Percentiles rank a stretch among this genome's conserved stretches.
These are phyloP conservation scores for Rhinella marina DNA, from an alignment of 2,797 vertebrate genomes.

Conservation along the genomic window DNA sequence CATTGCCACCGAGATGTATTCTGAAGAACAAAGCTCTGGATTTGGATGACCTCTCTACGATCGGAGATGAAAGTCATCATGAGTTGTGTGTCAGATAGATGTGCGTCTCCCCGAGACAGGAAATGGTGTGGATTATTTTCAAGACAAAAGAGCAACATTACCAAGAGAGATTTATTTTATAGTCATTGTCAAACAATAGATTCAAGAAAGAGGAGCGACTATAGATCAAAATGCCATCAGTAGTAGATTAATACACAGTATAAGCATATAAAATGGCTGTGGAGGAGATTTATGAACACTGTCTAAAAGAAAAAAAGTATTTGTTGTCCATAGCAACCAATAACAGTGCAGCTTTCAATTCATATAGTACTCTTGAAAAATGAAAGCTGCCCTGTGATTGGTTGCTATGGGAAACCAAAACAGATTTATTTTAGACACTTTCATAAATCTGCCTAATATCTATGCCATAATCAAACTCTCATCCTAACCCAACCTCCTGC, in stretches of 20 bases:
- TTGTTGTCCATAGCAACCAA: too few species aligned
- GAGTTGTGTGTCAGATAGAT: constrained; percentile 20
- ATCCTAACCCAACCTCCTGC: too few species aligned
- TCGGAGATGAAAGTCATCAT: background rate
- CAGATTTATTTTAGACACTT: too few species aligned
- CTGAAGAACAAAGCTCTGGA: background rate
- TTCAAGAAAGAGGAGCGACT: background rate
- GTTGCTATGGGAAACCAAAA: too few species aligned
- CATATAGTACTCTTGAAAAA: too few species aligned
- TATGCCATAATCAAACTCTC: too few species aligned
- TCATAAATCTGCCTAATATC: too few species aligned
- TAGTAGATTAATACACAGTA: background rate
- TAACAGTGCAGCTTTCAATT: too few species aligned
- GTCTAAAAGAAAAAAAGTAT: background rate
- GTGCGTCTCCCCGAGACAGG: background rate
- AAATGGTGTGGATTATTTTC: constrained; percentile 16
- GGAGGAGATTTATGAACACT: background rate
- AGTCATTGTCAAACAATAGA: background rate
- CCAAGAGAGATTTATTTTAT: background rate
- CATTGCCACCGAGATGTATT: background rate
- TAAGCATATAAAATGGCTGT: background rate
- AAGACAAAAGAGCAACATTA: background rate
- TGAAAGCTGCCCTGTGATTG: too few species aligned
- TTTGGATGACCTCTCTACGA: constrained; percentile 11
- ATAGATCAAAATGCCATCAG: background rate